A percentile compares a stretch with the other conserved stretches of the same genome.
These are phyloP conservation scores for Apus apus DNA, from an alignment of 2,113 vertebrate genomes.

Conservation along the genomic window DNA sequence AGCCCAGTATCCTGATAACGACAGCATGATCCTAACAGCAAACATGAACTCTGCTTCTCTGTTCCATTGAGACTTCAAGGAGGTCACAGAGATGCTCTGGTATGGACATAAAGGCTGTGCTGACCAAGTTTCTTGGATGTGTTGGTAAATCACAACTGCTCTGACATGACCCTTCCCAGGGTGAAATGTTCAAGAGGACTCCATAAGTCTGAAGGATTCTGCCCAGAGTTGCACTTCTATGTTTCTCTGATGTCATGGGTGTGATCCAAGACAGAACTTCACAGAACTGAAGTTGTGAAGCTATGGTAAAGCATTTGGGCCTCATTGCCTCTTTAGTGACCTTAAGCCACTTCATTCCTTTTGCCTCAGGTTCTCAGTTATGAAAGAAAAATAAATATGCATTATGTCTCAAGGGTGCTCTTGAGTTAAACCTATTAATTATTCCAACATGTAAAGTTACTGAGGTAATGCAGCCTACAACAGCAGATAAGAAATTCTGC, in stretches of 20 bases:
- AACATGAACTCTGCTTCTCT: background rate
- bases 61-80: background rate
- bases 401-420: background rate
- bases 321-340: background rate
- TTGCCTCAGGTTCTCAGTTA: background rate
- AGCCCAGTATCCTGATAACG: fast-evolving
- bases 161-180: background rate
- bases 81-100: background rate
- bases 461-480: background rate
- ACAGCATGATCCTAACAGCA: background rate
- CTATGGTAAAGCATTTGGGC: background rate
- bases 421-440: background rate
- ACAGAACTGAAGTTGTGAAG: background rate
- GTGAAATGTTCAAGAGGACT: background rate
- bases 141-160: background rate
- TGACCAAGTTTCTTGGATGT: background rate
- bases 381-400: background rate
- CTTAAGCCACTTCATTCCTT: background rate
- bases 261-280: background rate
- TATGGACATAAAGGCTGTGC: background rate
- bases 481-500: background rate
- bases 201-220: background rate
- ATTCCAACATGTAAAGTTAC: background rate
- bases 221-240: background rate
- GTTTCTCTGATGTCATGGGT: background rate